Base-by-base conservation (phyloP, 1,140 invertebrate species). In the Thaumatotibia leucotreta region DNA sequence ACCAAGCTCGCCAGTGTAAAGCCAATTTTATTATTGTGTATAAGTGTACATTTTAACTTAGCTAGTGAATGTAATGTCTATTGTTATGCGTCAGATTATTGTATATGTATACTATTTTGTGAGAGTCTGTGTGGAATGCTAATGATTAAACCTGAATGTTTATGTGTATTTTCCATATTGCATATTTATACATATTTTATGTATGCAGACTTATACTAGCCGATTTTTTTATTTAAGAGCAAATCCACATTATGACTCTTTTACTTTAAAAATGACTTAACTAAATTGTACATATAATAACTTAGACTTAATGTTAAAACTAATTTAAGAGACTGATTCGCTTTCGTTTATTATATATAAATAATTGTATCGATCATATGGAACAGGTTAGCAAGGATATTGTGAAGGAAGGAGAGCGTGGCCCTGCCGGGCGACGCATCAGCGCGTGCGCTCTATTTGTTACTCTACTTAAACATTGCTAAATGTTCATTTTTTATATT, bases 261-360 rank as follows among this genome's bases (percentile, higher is more conserved):
- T 58, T 58, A 58, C 23, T 23, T 58, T 58, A 58, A 45, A 45
- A 45, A 45, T 45, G 39, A 58, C 52, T 27, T 29, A 27, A 58
- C 24, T 76, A 79, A 81, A 84, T 68, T 83, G 81, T 87, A 85
- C 70, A 87, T 87, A 89, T 75, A n/a, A n/a, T n/a, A 77, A 73
- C 62, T 76, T 84, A 86, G 79, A 79, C 68, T 66, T 86, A 84
- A 73, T 75, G 72, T 75, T 50, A 84, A 79, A 82, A 79, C 72
- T 64, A 88, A 85, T 80, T 84, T 88, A 84, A 88, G 74, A 82
- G 87, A 89, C 87, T 89, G 87, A 89, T 87, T 88, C 84, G 76
- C 80, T 85, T 84, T 83, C 71, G 64, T 82, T 81, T 79, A 76
- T 63, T 69, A 80, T 76, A 72, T 70, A 65, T 67, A 69, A 54